Evolutionary conservation across 1,140 invertebrate genomes (phyloP), one percentile per base, ranked within the genome.

Genomic region (Pseudoatta argentina): DNA sequence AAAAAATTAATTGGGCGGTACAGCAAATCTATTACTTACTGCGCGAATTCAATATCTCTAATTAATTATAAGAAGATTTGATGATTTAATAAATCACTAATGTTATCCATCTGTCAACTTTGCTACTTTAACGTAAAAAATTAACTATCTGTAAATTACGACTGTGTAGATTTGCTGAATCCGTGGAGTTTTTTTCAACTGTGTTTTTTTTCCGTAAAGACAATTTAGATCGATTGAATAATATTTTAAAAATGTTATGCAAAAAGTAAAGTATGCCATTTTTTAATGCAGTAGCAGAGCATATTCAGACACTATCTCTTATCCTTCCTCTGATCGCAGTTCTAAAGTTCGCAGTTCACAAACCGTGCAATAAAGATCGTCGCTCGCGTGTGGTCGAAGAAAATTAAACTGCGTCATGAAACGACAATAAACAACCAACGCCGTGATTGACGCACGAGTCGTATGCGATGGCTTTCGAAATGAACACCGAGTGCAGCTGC

Each of bases 401-500:
- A 82, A 82, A 71, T 86, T 51, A 61, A 71, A 63, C 30, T 48
- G 34, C 85, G 24, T 71, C 78, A 64, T 72, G 53, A 82, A 82
- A 72, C 57, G 76, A 53, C 51, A 57, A 77, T 87, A 85, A 85
- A 87, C 79, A 85, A 63, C 63, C 55, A 24, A 71, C 71, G 39
- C 34, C 27, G 81, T 75, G 73, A 78, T 73, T 75, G 86, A 85
- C 59, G 48, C 79, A 48, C 63, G 63, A 87, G 48, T 85, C 73
- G 83, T 55, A 61, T 48, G 72, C 73, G 82, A 66, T 34, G 86
- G 63, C 69, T 76, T 78, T 85, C 82, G 59, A 78, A 85, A 85
- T 85, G 73, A 78, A 85, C 73, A 61, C 61, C 72, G 72, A 64
- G 27, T 78, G 59, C 30, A 53, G 64, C 82, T 66, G 82, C 73